Base-by-base conservation (phyloP, 2,113 vertebrate species). In the Gallinago jamesoni region DNA sequence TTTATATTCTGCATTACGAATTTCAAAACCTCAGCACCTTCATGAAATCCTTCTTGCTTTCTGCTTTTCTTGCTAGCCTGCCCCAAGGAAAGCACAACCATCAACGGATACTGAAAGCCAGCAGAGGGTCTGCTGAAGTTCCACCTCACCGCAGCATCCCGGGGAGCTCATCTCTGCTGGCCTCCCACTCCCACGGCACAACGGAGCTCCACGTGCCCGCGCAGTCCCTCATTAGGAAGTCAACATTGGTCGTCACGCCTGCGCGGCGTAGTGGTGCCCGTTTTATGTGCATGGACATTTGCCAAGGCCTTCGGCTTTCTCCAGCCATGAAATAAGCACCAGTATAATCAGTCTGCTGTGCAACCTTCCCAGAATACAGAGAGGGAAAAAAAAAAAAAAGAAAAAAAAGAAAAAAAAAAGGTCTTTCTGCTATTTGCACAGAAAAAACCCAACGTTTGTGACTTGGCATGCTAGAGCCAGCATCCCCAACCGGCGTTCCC, bases 191-290 rank as follows among this genome's bases (percentile, higher is more conserved):
- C 47, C 47, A 47, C 15, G 3, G 6, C 28, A 16, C 19, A 20
- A 43, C 30, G 2, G 43, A 56, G 30, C 24, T n/a, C 74, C 22
- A 2, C 1, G 1, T 1, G 1, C 37, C 33, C 9, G 7, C 47
- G 18, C 12, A 0, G 35, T 13, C n/a, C 33, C 39, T 66, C 72
- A 4, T 16, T 12, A 35, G 25, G 62, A 69, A 67, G 43, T 17
- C n/a, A 48, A n/a, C 1, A 1, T 28, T 1, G 6, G 62, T 19
- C 8, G 0, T 7, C 28, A 3, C 17, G 25, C 25, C 69, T 16
- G 50, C 4, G 1, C 2, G 25, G 24, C 31, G 59, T 8, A 43
- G 66, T 3, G 14, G 25, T 3, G 14, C 17, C 69, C 1, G 1
- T 30, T 75, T 64, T 24, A 52, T 16, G 31, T 3, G 15, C 8